Base-by-base conservation (phyloP, 2,113 vertebrate genomes). In the Emydura subglobosa region DNA sequence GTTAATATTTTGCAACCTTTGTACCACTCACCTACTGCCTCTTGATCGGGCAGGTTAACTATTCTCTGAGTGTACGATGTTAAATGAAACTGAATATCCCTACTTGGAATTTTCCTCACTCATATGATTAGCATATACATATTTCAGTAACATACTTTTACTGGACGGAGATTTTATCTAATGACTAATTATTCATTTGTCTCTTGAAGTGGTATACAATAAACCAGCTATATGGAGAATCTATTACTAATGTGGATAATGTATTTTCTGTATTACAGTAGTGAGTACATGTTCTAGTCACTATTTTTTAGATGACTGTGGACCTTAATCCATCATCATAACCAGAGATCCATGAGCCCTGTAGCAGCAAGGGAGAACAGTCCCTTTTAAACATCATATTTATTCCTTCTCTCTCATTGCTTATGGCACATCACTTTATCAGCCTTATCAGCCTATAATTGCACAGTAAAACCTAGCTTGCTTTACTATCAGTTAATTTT, bases 401-500 rank as follows among this genome's bases (percentile, higher is more conserved):
- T 51, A 5, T 47, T 79, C 3, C 79, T 97, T 85, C 39, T 81
- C 83, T 86, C 89, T 95, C 91, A 72, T 27, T 1, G 82, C 1
- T 76, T 74, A 29, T 0, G 2, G 39, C 7, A 72, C 5, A 19
- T 29, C 7, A 29, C 47, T 83, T 95, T 50, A 10, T 85, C 39
- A 39, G 68, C 68, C 80, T 91, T 22, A 24, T 55, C 31, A 16
- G 82, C 21, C 86, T 85, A 83, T 9, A 90, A 74, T 34, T 7
- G 86, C 82, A 88, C 7, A 65, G 49, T 82, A 87, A 94, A 96
- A 83, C 29, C 47, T 72, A 57, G 6, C 10, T 87, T 92, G 68
- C 39, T n/a, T 94, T 76, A 21, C 2, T 50, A 81, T 55, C 7
- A 22, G 44, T 50, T 93, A 27, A 25, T 65, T 12, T 39, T 4